Base-by-base conservation (phyloP, 2,888 invertebrate species). In the Drosophila austrosaltans region DNA sequence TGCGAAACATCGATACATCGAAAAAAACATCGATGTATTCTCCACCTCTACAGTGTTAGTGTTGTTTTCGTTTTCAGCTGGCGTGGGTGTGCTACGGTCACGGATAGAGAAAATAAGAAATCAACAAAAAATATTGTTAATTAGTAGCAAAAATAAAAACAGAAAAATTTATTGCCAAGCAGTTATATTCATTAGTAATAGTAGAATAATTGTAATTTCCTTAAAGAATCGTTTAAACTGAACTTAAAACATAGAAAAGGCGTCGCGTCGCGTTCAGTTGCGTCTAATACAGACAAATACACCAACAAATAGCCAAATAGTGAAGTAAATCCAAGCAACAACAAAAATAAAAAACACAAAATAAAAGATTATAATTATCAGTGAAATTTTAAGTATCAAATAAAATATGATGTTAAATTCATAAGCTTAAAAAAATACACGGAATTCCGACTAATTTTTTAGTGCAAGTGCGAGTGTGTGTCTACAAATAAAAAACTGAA, bases 401-500 rank as follows among this genome's bases (percentile, higher is more conserved):
- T 48, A 12, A 48, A 48, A 48, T 22, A 48, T 10, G 16, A 48
- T 48, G 48, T 22, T 48, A 22, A 22, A 48, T 48, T 48, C 16
- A 22, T 10, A 57, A 57, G 57, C 22, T 32, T 22, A 12, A 57
- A 53, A 53, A 28, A 10, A 57, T 39, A 22, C 57, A 57, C 22
- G 57, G 36, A 57, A 36, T 57, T 48, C 22, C 25, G 22, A 25
- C 3, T 22, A 48, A 25, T 48, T 48, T 70, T 54, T 40, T 44
- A 54, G 71, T 53, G 69, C 53, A 64, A 69, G 66, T 66, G 57
- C 42, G 70, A 42, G 53, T 69, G 65, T 39, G 32, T 44, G 32
- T 71, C 71, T 71, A 72, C 32, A 61, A 72, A 72, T 72, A 66
- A 72, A 66, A 72, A 70, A 72, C 71, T 72, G 63, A 72, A 72